Conservation (phyloP, 2,113 vertebrate genomes). For the Macrotis lagotis region DNA sequence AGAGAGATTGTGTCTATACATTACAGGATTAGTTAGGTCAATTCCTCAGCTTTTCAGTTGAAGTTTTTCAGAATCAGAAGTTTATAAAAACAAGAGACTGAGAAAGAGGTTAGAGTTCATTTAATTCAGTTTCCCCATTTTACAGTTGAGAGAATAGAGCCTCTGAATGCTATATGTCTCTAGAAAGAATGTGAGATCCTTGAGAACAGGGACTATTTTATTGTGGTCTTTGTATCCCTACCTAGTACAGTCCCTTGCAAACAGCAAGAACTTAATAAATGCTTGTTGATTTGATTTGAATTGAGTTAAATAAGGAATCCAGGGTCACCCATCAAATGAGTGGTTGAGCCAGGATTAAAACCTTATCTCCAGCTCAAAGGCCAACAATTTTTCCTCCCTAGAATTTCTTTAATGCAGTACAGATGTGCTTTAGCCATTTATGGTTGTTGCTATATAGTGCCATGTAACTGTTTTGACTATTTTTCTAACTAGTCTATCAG, state of each 20-base stretch:
- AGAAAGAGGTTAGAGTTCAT: not conserved
- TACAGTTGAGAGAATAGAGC: not conserved
- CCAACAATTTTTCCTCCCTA: not conserved
- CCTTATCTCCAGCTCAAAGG: not conserved
- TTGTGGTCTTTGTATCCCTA: not conserved
- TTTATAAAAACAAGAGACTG: not conserved
- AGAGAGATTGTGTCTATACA: not conserved
- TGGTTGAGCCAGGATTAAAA: not conserved
- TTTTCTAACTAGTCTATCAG: not conserved
- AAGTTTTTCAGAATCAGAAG: not conserved
- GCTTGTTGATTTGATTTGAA: not conserved
- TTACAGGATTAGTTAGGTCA: not conserved
- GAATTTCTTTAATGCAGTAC: not conserved
- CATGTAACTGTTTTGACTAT: not conserved
- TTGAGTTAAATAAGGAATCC: not conserved
- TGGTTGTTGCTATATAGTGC: not conserved
- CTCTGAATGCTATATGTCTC: not conserved
- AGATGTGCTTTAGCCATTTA: not conserved
- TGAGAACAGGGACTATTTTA: not conserved
- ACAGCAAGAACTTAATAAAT: not conserved
- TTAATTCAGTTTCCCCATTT: not conserved
- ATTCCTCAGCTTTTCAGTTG: not conserved
- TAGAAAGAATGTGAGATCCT: not conserved
- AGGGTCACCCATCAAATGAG: not conserved
- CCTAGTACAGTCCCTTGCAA: not conserved